phyloP scores from a whole-genome alignment of 2,888 invertebrate genomes.

The Hololepta plana region DNA sequence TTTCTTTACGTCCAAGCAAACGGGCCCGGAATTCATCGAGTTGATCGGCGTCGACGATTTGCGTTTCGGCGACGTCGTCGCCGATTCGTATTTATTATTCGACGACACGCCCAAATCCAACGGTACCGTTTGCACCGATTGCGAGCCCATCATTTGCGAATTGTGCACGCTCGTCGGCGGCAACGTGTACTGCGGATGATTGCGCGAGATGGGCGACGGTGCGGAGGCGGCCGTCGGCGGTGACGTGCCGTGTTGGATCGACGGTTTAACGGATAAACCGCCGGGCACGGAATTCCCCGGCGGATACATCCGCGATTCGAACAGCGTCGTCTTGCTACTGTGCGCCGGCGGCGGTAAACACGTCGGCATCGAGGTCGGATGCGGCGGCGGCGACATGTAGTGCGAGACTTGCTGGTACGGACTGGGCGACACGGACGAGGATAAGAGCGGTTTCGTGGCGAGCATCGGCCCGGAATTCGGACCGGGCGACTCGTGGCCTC shows the following conservation, averaged over 20 bases:
- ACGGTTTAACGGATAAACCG: constrained; percentile 19
- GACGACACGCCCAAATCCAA: constrained; percentile 54
- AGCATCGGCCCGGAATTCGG: constrained; percentile 29
- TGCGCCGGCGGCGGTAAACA: constrained; percentile 39
- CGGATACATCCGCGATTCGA: constrained; percentile 18
- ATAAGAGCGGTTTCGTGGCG: constrained; percentile 33
- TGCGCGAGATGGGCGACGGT: constrained; percentile 25
- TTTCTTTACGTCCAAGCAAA: constrained; percentile 42
- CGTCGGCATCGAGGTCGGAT: constrained; percentile 21
- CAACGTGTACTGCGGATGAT: constrained; percentile 26
- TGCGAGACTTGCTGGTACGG: constrained; percentile 30
- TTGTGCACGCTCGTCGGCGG: constrained; percentile 31
- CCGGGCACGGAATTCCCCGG: constrained; percentile 18
- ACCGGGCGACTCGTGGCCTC: constrained; percentile 18
- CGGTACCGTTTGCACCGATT: constrained; percentile 56
- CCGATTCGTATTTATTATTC: constrained; percentile 22
- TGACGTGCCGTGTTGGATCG: constrained; percentile 32
- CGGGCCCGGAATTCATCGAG: constrained; percentile 27
- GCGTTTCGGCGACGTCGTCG: constrained; percentile 40
- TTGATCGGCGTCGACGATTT: constrained; percentile 29
- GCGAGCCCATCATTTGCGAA: constrained; percentile 22
- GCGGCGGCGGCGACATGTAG: constrained; percentile 23
- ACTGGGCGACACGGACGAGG: constrained; percentile 28
- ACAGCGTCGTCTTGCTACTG: constrained; percentile 19
- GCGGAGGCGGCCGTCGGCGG: constrained; percentile 28